Base-by-base conservation (phyloP, 2,113 vertebrate species). In the Oxyura jamaicensis region DNA sequence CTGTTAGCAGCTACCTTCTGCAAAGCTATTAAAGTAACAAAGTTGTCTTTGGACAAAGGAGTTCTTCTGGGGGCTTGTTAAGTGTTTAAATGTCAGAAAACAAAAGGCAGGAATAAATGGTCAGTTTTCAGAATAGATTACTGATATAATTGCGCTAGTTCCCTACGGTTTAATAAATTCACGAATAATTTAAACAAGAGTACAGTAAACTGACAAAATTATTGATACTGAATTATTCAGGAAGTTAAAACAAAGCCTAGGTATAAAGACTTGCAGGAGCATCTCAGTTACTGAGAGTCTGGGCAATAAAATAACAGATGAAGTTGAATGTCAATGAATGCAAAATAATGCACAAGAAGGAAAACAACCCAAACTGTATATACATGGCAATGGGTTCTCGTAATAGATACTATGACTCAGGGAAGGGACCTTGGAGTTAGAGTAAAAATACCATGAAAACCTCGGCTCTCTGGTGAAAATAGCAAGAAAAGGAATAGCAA, bases 391-490 rank as follows among this genome's bases (percentile, higher is more conserved):
- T 20, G 36, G 35, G 8, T 86, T 86, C 83, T 90, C 65, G 87
- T 48, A 94, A 84, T 29, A 94, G 72, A 26, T 83, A 55, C 5
- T 89, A 41, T 94, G 83, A 92, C 31, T 88, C 88, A 83, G 42
- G 68, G 86, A 92, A 88, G 72, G 74, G 65, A 86, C 79, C 92
- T 95, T 90, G 83, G 46, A 67, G 52, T 71, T 93, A 67, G 46
- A 91, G 25, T 83, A 67, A 88, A 92, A 90, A 88, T 55, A 55
- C 19, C 46, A 16, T 19, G 31, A 74, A 83, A 75, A 52, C 65
- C 63, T 81, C 10, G 2, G 16, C 56, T 71, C n/a, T 74, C 10
- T 81, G 28, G 68, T 88, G 59, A 83, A 90, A 95, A 93, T 67
- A 92, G 36, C 88, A 63, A 44, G 46, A 46, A 69, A 93, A 86